Base-by-base conservation (phyloP, 2,113 vertebrate species). In the Melanotaenia duboulayi region DNA sequence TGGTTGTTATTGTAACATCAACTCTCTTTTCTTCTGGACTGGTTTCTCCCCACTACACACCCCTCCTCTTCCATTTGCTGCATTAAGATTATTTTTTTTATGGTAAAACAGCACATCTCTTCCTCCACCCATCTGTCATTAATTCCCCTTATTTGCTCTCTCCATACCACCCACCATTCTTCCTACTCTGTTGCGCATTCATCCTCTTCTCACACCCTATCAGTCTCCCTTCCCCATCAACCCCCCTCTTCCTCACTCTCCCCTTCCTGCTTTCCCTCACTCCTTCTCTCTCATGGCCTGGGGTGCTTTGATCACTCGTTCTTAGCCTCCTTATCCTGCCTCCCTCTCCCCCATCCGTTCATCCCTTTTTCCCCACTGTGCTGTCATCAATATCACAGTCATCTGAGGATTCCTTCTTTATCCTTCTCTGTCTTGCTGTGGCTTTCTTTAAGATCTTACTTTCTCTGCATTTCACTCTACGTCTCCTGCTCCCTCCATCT, bases 341-440 rank as follows among this genome's bases (percentile, higher is more conserved):
- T 80, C 74, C 25, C 78, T 76, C 74, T 76, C 76, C 62, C 40
- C 69, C 78, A 69, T 81, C 82, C 81, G 65, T 86, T 87, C 83
- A 82, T 80, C 84, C 77, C 73, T n/a, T 71, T 76, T 72, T 78
- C 79, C 89, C 83, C 62, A 83, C 87, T 85, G 84, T 79, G 88
- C 86, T 84, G 87, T 88, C 90, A 91, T 92, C 90, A 90, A 89
- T 91, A 92, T 90, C 82, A 17, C 80, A 87, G 88, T 80, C 90
- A 89, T 91, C 81, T 76, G 80, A 84, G 90, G 81, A 91, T 90
- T 86, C 77, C 83, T 70, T 69, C 79, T 88, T 88, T 87, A 87
- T 91, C 86, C 86, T 35, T 61, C 81, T 71, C 83, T 32, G 71
- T 84, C 81, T 89, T 17, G 8, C 78, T 80, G 67, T 71, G 80